A percentile compares a stretch with the other conserved stretches of the same genome.
phyloP scores from a whole-genome alignment of 2,113 vertebrate genomes.

The Galeopterus variegatus region DNA sequence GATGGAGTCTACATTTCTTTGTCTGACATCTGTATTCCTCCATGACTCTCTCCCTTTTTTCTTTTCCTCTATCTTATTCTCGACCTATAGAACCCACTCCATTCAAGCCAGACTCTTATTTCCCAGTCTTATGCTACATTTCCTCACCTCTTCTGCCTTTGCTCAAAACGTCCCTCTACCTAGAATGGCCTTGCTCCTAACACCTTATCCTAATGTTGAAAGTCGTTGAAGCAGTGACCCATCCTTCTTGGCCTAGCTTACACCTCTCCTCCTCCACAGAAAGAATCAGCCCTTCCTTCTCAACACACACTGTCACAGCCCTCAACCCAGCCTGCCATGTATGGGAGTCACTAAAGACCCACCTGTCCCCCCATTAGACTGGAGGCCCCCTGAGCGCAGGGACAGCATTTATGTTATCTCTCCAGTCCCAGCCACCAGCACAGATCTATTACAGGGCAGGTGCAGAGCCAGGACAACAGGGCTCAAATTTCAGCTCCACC shows the following conservation, averaged over 20 bases:
- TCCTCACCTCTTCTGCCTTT: neutral
- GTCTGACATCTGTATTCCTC: neutral
- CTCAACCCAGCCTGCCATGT: neutral
- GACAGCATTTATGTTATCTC: neutral
- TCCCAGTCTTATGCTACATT: neutral
- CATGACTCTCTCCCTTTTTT: neutral
- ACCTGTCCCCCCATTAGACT: neutral
- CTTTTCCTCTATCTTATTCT: neutral
- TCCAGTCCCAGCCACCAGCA: neutral
- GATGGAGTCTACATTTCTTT: neutral
- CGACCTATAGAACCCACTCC: neutral
- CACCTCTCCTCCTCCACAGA: too few relatives aligned
- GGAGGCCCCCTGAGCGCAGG: neutral
- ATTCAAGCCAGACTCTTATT: neutral
- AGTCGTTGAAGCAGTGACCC: neutral
- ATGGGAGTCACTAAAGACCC: neutral
- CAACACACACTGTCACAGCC: neutral
- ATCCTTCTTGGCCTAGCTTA: neutral
- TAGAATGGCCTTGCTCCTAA: neutral
- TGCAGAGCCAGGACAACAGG: neutral
- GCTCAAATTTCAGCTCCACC: neutral
- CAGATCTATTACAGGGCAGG: neutral
- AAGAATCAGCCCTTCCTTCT: neutral
- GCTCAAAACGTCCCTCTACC: neutral
- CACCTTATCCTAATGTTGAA: neutral